phyloP scores from a whole-genome alignment of 1,140 invertebrate species.

The Drosophila trapezifrons region DNA sequence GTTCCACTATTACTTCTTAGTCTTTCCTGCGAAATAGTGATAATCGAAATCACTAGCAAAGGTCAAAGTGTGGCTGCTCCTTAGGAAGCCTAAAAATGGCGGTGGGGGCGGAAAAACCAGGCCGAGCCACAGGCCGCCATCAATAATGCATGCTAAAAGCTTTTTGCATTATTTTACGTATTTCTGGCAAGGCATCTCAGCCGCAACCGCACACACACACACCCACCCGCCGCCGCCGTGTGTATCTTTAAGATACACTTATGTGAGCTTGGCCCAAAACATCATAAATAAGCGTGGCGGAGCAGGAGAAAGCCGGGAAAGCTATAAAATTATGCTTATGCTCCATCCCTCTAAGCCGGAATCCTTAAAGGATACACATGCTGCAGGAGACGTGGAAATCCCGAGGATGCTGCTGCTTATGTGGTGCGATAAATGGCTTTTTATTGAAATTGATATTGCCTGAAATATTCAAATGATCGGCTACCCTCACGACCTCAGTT shows the following conservation, averaged over 20 bases:
- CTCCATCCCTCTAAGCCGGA: slow-evolving; percentile 4
- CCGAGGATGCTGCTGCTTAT: slow-evolving; percentile 57
- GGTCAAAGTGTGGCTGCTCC: slow-evolving; percentile 35
- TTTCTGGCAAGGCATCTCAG: slow-evolving; percentile 55
- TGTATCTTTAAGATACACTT: slow-evolving; percentile 71
- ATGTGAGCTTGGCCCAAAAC: slow-evolving; percentile 42
- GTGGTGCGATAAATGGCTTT: slow-evolving; percentile 84
- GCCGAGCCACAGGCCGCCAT: slow-evolving; percentile 65
- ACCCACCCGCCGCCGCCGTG: slow-evolving; percentile 23
- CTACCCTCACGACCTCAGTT: slow-evolving; percentile 3
- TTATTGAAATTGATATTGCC: slow-evolving; percentile 84
- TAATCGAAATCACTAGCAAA: slow-evolving; percentile 35
- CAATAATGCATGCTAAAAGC: slow-evolving; percentile 84
- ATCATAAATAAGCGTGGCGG: slow-evolving; percentile 67
- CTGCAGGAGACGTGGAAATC: slow-evolving; percentile 31
- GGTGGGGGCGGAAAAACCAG: slow-evolving; percentile 13
- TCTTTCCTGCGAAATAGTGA: neutral
- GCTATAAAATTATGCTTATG: slow-evolving; percentile 83
- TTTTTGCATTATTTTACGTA: slow-evolving; percentile 83
- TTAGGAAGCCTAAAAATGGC: neutral
- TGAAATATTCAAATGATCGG: slow-evolving; percentile 76
- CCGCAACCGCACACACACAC: slow-evolving; percentile 31
- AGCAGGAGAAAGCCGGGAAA: slow-evolving; percentile 31
- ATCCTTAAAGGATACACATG: slow-evolving; percentile 63
- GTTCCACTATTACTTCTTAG: no score